Evolutionary conservation across 1,140 invertebrate genomes (phyloP).

Genomic region (Eueides isabella): DNA sequence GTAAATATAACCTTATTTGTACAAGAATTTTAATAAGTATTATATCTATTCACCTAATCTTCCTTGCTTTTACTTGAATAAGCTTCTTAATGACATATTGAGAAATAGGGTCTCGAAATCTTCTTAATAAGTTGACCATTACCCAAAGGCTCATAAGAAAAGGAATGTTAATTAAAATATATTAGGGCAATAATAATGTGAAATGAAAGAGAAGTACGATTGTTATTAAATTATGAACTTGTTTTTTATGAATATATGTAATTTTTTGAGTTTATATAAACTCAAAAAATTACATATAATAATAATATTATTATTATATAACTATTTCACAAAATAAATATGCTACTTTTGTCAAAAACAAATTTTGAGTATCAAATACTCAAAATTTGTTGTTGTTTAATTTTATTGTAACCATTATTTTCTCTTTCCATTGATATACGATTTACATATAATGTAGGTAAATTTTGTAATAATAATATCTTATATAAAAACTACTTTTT

Average conservation of each 20-base stretch:
- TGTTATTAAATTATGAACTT: neutral
- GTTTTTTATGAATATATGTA: neutral
- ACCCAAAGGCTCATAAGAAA: neutral
- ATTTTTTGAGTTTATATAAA: too few relatives aligned
- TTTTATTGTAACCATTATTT: too few relatives aligned
- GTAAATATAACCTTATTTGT: neutral
- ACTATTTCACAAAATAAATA: too few relatives aligned
- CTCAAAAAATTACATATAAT: too few relatives aligned
- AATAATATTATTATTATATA: too few relatives aligned
- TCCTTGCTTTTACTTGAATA: neutral
- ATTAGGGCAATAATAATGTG: neutral
- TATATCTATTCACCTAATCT: neutral
- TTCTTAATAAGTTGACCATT: constrained; percentile 1
- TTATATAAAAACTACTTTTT: too few relatives aligned
- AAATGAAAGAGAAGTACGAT: neutral
- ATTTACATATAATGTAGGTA: too few relatives aligned
- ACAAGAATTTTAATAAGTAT: neutral
- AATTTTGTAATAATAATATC: too few relatives aligned
- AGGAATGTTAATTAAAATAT: constrained; percentile 12
- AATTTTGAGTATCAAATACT: too few relatives aligned
- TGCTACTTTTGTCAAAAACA: too few relatives aligned
- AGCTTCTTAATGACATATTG: constrained; percentile 1
- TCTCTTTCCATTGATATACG: too few relatives aligned
- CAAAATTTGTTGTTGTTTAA: too few relatives aligned
- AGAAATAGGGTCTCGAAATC: constrained; percentile 4